A percentile compares a stretch with the other conserved stretches of the same genome.
phyloP scores from a whole-genome alignment of 2,888 invertebrate genomes.

The Nomada ferruginata region DNA sequence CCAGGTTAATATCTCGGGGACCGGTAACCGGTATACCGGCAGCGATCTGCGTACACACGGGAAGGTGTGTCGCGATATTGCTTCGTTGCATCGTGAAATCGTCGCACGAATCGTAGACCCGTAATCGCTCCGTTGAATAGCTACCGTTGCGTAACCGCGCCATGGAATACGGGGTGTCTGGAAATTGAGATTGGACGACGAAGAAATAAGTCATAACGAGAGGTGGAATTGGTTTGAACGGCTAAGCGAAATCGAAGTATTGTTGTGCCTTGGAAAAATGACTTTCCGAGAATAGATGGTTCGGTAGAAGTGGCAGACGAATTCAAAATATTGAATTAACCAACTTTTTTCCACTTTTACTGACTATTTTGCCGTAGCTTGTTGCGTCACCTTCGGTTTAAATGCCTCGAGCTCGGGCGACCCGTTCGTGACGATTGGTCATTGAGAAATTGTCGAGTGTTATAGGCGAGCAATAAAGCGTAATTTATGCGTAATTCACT shows the following conservation, averaged over 20 bases:
- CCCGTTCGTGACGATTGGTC: neutral
- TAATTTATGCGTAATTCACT: neutral
- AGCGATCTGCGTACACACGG: slow-evolving; percentile 48
- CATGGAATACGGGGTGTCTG: neutral
- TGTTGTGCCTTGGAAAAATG: neutral
- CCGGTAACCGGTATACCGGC: slow-evolving; percentile 56
- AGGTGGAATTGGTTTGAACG: neutral
- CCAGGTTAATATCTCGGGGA: slow-evolving; percentile 70
- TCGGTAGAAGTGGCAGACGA: no score
- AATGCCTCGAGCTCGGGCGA: neutral
- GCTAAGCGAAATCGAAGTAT: neutral
- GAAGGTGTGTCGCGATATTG: slow-evolving; percentile 44
- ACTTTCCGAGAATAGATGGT: no score
- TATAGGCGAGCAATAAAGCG: no score
- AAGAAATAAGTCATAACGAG: neutral
- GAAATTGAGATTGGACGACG: slow-evolving; percentile 4
- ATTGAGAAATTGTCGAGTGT: neutral
- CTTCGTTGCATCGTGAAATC: slow-evolving; percentile 43
- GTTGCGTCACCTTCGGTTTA: slow-evolving; percentile 4
- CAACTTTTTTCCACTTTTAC: no score
- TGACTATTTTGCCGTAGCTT: neutral
- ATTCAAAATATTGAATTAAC: no score
- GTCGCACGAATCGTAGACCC: slow-evolving; percentile 44
- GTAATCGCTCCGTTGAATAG: slow-evolving; percentile 18
- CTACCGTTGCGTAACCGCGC: slow-evolving; percentile 9